phyloP scores from a whole-genome alignment of 2,888 invertebrate species.

The Epinotia nisella region DNA sequence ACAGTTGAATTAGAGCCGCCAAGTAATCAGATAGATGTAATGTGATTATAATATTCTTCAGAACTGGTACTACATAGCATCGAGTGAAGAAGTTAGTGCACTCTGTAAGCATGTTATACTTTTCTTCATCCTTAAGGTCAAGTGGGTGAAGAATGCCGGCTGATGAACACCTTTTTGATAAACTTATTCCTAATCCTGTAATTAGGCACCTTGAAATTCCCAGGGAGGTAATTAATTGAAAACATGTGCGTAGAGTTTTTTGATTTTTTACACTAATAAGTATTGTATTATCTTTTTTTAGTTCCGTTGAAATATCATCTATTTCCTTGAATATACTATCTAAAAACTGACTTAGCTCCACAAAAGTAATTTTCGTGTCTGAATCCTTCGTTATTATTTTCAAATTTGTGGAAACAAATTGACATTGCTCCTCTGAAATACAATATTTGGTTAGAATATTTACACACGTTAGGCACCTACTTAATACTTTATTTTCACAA shows the following conservation, averaged over 20 bases:
- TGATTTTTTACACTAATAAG: slow-evolving; percentile 88
- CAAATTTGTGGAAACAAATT: slow-evolving; percentile 55
- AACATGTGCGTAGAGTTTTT: slow-evolving; percentile 84
- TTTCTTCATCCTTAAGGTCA: slow-evolving; percentile 74
- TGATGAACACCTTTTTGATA: slow-evolving; percentile 72
- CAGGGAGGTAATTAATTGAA: slow-evolving; percentile 86
- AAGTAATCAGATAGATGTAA: slow-evolving; percentile 86
- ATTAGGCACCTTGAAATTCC: slow-evolving; percentile 88
- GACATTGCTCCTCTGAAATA: slow-evolving; percentile 65
- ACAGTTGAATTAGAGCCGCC: slow-evolving; percentile 88
- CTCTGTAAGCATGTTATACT: slow-evolving; percentile 78
- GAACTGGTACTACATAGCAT: slow-evolving; percentile 76
- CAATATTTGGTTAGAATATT: slow-evolving; percentile 5
- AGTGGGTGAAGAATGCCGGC: slow-evolving; percentile 64
- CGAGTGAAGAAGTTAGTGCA: slow-evolving; percentile 80
- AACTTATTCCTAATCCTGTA: slow-evolving; percentile 86
- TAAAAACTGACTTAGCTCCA: slow-evolving; percentile 71
- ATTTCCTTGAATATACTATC: slow-evolving; percentile 73
- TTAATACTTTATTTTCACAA: not conserved
- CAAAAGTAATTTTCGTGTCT: slow-evolving; percentile 50
- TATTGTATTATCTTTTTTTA: slow-evolving; percentile 64
- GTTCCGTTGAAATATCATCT: slow-evolving; percentile 63
- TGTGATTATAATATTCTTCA: slow-evolving; percentile 84
- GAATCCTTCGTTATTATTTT: slow-evolving; percentile 46
- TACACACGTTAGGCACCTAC: not conserved